Conservation (phyloP, 2,113 vertebrate genomes). For the human (Homo sapiens) region GRCh38 chr11:68595501-68596000, state of each 20-base stretch:
- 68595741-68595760: fast-evolving
- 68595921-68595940: fast-evolving
- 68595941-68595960: not conserved
- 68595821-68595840: fast-evolving
- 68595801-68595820: fast-evolving
- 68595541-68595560: not conserved
- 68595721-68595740: not conserved
- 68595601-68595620: not conserved
- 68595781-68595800: not conserved
- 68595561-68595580: not conserved
- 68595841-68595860: not conserved
- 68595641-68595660: not conserved
- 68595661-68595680: not conserved
- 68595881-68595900: not conserved
- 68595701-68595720: not conserved
- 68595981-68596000: not conserved
- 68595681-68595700: not conserved
- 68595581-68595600: not conserved
- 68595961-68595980: fast-evolving
- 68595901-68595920: fast-evolving
- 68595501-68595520: no score
- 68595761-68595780: no score
- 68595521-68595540: not conserved
- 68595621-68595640: not conserved
- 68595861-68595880: fast-evolving